phyloP scores from a whole-genome alignment of 2,888 invertebrate species.

The Cartodere bifasciata region DNA sequence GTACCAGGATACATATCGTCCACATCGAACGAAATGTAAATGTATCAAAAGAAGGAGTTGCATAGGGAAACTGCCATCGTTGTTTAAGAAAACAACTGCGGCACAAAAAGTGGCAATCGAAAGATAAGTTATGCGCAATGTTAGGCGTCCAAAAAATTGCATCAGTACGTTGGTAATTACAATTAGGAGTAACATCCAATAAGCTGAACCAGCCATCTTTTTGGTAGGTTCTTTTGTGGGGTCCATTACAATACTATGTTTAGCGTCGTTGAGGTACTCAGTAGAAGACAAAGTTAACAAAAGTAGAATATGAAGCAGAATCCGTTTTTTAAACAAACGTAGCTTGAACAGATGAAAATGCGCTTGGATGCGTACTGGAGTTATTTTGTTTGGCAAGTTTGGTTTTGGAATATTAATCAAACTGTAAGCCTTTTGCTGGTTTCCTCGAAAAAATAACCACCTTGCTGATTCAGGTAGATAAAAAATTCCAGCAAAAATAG shows the following conservation, averaged over 20 bases:
- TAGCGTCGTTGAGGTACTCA: conserved; percentile 2
- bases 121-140: too few relatives aligned
- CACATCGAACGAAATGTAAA: conserved; percentile 6
- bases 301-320: conserved; percentile 7
- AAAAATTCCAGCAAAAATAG: too few relatives aligned
- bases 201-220: conserved; percentile 6
- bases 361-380: neutral
- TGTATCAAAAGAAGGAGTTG: conserved; percentile 2
- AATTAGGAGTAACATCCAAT: conserved; percentile 2
- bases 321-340: conserved; percentile 6
- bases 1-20: conserved; percentile 7
- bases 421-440: conserved; percentile 5
- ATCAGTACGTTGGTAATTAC: conserved; percentile 7
- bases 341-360: conserved; percentile 6
- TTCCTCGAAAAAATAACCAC: conserved; percentile 7
- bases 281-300: conserved; percentile 6
- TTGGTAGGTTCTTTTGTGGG: conserved; percentile 6
- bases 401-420: conserved; percentile 6
- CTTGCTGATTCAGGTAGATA: conserved; percentile 7
- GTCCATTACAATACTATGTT: conserved; percentile 2
- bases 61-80: too few relatives aligned
- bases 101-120: too few relatives aligned
- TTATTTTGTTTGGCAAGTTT: neutral
- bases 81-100: too few relatives aligned
- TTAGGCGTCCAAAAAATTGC: conserved; percentile 4